Percentiles rank a stretch among this genome's conserved stretches.
These are phyloP conservation scores for Sandelia bainsii DNA, from an alignment of 2,797 vertebrate genomes.

Conservation along the genomic window DNA sequence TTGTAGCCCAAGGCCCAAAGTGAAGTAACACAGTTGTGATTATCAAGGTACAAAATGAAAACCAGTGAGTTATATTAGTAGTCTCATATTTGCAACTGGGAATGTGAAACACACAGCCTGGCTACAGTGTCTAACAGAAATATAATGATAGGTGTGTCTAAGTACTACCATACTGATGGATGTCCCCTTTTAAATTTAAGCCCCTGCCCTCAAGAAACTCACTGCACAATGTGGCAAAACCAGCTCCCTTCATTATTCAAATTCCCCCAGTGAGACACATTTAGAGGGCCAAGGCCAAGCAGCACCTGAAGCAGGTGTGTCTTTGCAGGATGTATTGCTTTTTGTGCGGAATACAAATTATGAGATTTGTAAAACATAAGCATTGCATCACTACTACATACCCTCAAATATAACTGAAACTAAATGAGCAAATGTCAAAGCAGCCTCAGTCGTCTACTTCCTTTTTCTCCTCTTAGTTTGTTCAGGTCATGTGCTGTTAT, in stretches of 20 bases:
- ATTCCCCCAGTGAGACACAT: background rate
- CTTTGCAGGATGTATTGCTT: background rate
- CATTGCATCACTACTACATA: background rate
- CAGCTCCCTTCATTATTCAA: constrained; percentile 3
- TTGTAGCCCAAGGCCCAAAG: no score
- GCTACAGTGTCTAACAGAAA: background rate
- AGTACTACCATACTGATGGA: background rate
- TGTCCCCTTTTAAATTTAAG: background rate
- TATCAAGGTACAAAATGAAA: no score
- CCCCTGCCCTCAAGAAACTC: background rate
- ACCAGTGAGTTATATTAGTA: no score
- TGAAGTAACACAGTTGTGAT: no score
- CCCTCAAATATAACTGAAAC: background rate
- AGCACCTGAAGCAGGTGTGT: constrained; percentile 24
- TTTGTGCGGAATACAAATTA: constrained; percentile 28
- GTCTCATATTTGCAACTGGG: background rate
- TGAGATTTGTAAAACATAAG: constrained; percentile 7
- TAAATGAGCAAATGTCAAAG: background rate
- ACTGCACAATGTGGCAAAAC: background rate
- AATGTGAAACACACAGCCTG: background rate
- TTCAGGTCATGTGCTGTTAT: constrained; percentile 43
- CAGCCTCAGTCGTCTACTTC: background rate
- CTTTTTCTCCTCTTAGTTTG: background rate
- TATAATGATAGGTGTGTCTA: no score
- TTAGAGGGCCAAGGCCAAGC: constrained; percentile 20